Conservation (phyloP, 2,888 invertebrate genomes). For the Boloria selene region DNA sequence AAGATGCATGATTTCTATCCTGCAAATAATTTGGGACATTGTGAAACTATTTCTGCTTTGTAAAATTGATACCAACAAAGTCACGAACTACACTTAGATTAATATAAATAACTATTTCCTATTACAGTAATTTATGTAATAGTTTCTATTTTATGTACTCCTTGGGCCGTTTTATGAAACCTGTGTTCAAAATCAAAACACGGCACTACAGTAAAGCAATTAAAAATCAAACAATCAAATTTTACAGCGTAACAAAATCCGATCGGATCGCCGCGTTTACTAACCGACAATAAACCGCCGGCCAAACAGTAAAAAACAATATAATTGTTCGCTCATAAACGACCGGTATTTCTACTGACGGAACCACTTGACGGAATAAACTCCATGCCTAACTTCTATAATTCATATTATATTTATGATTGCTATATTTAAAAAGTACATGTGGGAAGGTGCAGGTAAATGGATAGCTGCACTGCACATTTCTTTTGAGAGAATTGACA, state of each 20-base stretch:
- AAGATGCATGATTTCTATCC: too few species aligned
- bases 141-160: background rate
- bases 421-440: too few species aligned
- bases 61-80: too few species aligned
- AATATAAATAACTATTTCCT: too few species aligned
- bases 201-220: slow-evolving; percentile 46
- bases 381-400: slow-evolving; percentile 16
- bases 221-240: slow-evolving; percentile 67
- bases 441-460: too few species aligned
- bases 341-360: slow-evolving; percentile 46
- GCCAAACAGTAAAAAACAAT: slow-evolving; percentile 51
- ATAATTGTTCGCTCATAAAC: slow-evolving; percentile 60
- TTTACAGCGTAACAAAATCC: slow-evolving; percentile 66
- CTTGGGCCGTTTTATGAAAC: slow-evolving; percentile 24
- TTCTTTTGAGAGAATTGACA: too few species aligned
- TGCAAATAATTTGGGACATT: too few species aligned
- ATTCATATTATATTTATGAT: too few species aligned
- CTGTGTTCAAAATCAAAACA: slow-evolving; percentile 41
- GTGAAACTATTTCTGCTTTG: too few species aligned
- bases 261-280: slow-evolving; percentile 54
- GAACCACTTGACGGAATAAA: slow-evolving; percentile 36
- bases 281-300: slow-evolving; percentile 56
- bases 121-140: background rate
- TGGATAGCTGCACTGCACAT: too few species aligned
- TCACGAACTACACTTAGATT: too few species aligned